Evolutionary conservation across 2,113 vertebrate species (phyloP), one percentile per base, ranked within the genome.

Genomic region (Notothenia rossii): DNA sequence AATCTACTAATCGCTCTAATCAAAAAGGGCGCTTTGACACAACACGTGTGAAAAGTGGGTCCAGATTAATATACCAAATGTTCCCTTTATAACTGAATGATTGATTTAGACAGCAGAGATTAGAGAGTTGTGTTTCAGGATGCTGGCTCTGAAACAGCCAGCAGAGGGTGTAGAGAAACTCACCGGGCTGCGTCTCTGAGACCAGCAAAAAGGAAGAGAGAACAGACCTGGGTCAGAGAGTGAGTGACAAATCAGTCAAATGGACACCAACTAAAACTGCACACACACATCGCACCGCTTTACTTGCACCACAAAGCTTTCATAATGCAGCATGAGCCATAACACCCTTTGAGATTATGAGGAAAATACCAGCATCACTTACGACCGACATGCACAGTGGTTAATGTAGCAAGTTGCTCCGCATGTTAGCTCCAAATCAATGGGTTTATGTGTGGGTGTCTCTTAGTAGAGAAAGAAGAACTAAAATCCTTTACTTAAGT

Each of bases 131-230:
- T 25, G 29, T 84, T 77, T 79, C 49, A 56, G 63, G 66, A 54
- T 79, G 66, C 68, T 63, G 10, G 53, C 60, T 62, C 14, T 43
- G 45, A 82, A 86, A 72, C 67, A 72, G 60, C 86, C 86, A 86
- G 81, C 78, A 88, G 88, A 73, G 67, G 85, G 74, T 45, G 83
- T 45, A 40, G 36, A 70, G 62, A 67, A 74, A 95, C 98, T 98
- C 96, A 99, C 98, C 97, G 98, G 98, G 89, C 97, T 99, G 94
- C 97, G 98, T 95, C 97, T 98, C 98, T 99, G 98, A 92, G 97
- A 96, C 95, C 97, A 97, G 98, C 97, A 96, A 96, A 97, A 98
- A 95, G 96, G 96, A 96, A 99, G 96, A 99, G 97, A 99, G 97
- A 99, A 98, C 91, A 99, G 95, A 98, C 87, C 97, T 97, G 96